Base-by-base conservation (phyloP, 2,888 invertebrate genomes). In the Trimorus sp. region DNA sequence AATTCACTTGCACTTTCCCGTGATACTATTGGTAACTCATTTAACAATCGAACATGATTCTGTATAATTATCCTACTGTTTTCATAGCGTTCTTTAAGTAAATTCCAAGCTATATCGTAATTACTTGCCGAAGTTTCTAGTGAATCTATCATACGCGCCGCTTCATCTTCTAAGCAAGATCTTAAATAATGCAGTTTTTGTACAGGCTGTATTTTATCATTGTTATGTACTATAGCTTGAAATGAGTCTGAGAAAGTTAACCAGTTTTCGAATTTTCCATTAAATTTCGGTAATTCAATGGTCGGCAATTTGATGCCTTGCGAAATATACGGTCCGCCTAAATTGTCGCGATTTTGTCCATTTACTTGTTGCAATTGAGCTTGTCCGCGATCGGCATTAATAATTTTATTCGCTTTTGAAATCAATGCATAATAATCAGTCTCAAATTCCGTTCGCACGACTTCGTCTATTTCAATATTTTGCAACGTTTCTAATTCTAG, bases 251-350 rank as follows among this genome's bases (percentile, higher is more conserved):
- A 9, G 12, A 45, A 45, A 45, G 45, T 12, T 45, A 11, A 2
- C 45, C 45, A 45, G 12, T 45, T 9, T 45, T 45, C 58, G 8
- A 58, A 58, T 7, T 7, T 12, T n/a, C 58, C 58, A 38, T 38
- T 15, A 38, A 58, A 58, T 38, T 58, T 38, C 8, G 58, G 58
- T 38, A 58, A 38, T 37, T 38, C 38, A n/a, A 58, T 58, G 12
- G 38, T 14, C 58, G 58, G 58, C 14, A 58, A 38, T 38, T 58
- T 58, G 4, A 26, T 26, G 26, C 26, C 26, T 26, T 26, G 26
- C 26, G 26, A 26, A 4, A 26, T 26, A 26, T 26, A 26, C 26
- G 26, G 26, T 26, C 26, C 26, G 4, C 26, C 26, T 26, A 26
- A 26, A 26, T 26, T 26, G 26, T 26, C 26, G 26, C 26, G 2